Conservation (phyloP, 2,797 vertebrate genomes). For the Amblyraja radiata region DNA sequence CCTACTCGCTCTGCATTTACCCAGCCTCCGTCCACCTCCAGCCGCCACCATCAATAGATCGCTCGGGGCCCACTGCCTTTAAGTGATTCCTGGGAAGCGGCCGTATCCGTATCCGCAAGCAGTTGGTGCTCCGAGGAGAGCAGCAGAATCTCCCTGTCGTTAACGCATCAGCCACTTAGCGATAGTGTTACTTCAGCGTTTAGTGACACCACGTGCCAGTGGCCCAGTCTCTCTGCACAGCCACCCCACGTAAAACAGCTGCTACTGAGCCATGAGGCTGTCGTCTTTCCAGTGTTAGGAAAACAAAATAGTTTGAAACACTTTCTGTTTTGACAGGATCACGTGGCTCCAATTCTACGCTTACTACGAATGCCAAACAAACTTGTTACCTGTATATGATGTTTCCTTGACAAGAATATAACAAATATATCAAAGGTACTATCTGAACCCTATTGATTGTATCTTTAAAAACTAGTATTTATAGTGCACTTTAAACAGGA, state of each 20-base stretch:
- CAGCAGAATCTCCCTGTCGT: background rate
- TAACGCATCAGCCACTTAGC: background rate
- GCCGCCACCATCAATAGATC: background rate
- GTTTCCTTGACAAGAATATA: constrained; percentile 54
- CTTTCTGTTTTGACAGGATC: constrained; percentile 47
- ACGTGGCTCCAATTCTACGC: constrained; percentile 49
- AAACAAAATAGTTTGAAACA: constrained; percentile 49
- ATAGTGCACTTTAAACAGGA: constrained; percentile 54
- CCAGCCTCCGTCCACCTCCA: background rate
- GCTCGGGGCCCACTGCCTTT: background rate
- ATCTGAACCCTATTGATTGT: constrained; percentile 52
- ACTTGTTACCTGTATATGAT: constrained; percentile 42
- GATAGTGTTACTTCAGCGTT: background rate
- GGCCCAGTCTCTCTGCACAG: background rate
- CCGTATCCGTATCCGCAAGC: too few relatives aligned
- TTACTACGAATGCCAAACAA: constrained; percentile 52
- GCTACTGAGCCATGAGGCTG: constrained; percentile 25
- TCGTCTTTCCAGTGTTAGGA: constrained; percentile 41
- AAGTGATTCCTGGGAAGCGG: background rate
- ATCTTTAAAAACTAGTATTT: constrained; percentile 55
- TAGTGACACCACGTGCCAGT: background rate
- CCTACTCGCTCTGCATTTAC: background rate
- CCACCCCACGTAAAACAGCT: background rate
- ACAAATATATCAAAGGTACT: constrained; percentile 52
- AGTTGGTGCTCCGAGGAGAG: background rate